These are phyloP conservation scores for Ectobius pallidus DNA, from an alignment of 2,888 invertebrate genomes.

Conservation along the genomic window DNA sequence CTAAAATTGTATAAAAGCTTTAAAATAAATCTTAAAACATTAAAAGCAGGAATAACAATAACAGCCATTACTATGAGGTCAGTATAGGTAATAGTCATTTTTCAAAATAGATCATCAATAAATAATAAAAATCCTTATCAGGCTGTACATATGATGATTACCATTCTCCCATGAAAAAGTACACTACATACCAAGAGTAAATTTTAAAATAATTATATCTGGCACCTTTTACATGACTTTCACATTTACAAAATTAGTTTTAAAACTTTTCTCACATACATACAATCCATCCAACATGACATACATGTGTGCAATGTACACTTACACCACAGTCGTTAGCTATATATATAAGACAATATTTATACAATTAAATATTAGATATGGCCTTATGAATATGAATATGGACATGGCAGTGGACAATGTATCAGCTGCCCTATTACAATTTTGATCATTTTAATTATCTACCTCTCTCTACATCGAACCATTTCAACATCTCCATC, in stretches of 20 bases:
- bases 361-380: slow-evolving; percentile 6
- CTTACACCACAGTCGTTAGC: not conserved
- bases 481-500: not conserved
- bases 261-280: not conserved
- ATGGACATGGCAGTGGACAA: slow-evolving; percentile 22
- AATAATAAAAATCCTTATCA: not conserved
- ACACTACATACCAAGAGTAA: not conserved
- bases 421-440: not conserved
- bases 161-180: not conserved
- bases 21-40: not conserved
- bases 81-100: not conserved
- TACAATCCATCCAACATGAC: not conserved
- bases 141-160: not conserved
- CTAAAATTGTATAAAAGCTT: not conserved
- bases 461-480: not conserved
- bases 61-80: not conserved
- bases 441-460: not conserved
- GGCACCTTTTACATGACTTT: not conserved
- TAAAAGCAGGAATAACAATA: not conserved
- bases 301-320: not conserved
- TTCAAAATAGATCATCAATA: not conserved
- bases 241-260: not conserved
- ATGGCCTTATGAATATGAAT: slow-evolving; percentile 22
- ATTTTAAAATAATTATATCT: not conserved
- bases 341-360: not conserved